A percentile compares a stretch with the other conserved stretches of the same genome.
Evolutionary conservation across 2,888 invertebrate species (phyloP).

Genomic region (Rotaria socialis): DNA sequence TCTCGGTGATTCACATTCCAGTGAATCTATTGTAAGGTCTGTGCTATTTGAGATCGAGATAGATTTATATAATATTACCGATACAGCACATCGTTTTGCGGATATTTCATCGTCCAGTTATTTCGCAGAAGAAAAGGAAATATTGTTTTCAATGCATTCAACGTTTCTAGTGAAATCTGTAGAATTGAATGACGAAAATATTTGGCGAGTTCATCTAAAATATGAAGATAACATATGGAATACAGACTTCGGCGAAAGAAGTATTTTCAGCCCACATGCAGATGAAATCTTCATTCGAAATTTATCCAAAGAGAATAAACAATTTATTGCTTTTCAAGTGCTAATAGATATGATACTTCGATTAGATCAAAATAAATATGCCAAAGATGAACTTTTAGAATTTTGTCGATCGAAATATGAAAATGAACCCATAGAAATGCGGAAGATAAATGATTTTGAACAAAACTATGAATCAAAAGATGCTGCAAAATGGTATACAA

Average conservation of each 20-base stretch:
- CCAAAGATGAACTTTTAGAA: not conserved
- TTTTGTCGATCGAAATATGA: not conserved
- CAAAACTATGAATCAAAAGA: not conserved
- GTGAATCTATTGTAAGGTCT: too few species aligned
- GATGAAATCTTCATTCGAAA: not conserved
- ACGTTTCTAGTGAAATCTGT: not conserved
- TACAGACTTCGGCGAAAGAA: not conserved
- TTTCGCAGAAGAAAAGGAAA: not conserved
- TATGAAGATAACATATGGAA: not conserved
- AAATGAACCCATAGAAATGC: too few species aligned
- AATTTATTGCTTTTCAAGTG: not conserved
- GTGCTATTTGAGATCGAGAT: not conserved
- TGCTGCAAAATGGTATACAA: constrained; percentile 6
- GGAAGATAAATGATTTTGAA: not conserved
- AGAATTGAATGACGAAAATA: not conserved
- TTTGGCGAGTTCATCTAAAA: not conserved
- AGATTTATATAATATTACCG: not conserved
- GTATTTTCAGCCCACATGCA: not conserved
- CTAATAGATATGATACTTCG: not conserved
- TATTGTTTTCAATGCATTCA: not conserved
- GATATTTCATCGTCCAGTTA: not conserved
- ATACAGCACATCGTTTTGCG: not conserved
- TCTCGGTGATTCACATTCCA: too few species aligned
- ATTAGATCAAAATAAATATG: not conserved
- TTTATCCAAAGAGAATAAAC: not conserved